A percentile compares a stretch with the other conserved stretches of the same genome.
Evolutionary conservation across 2,797 vertebrate species (phyloP).

Genomic region (Masticophis lateralis): DNA sequence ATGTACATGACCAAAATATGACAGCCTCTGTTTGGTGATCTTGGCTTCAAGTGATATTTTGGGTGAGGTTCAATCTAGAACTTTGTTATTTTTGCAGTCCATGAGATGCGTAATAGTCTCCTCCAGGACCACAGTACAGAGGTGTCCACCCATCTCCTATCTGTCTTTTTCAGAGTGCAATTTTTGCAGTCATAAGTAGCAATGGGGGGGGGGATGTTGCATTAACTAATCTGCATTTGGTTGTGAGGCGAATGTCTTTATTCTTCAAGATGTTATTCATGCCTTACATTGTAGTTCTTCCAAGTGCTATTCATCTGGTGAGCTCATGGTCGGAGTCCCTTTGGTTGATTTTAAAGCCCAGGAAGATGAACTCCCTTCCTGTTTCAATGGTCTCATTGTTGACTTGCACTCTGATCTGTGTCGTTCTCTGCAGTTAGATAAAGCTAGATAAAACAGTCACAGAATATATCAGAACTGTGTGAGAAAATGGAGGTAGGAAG

Average conservation of each 20-base stretch:
- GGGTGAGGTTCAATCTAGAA: not conserved
- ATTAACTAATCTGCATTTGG: not conserved
- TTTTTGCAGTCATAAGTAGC: not conserved
- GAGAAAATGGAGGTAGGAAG: constrained; percentile 3
- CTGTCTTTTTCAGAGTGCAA: not conserved
- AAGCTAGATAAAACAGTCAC: not conserved
- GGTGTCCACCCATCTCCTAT: not conserved
- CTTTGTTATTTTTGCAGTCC: not conserved
- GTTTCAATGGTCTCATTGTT: not conserved
- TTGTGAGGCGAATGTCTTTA: not conserved
- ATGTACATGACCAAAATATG: too few relatives aligned
- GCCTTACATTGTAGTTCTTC: not conserved
- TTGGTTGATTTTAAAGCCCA: not conserved
- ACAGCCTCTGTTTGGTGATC: too few relatives aligned
- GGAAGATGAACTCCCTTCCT: not conserved
- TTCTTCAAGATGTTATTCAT: not conserved
- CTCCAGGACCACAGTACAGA: not conserved
- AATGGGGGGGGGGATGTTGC: not conserved
- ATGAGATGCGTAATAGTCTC: not conserved
- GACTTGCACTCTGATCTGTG: not conserved
- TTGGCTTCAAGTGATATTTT: not conserved
- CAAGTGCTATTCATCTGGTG: not conserved
- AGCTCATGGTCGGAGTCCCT: too few relatives aligned
- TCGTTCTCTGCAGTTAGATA: not conserved
- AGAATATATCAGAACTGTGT: constrained; percentile 7